Conservation (phyloP, 2,888 invertebrate species). For the Plusia festucae region DNA sequence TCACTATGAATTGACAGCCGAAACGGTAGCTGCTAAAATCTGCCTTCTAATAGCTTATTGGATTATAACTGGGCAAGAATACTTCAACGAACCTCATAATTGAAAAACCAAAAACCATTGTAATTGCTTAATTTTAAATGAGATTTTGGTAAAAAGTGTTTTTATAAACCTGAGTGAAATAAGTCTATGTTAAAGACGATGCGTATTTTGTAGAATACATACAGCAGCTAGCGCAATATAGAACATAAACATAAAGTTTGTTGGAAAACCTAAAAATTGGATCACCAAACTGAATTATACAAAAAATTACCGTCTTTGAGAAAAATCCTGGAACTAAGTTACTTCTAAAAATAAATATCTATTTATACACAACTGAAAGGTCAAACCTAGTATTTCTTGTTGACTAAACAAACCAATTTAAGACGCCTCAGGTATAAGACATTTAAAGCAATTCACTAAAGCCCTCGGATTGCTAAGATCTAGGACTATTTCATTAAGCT, state of each 20-base stretch:
- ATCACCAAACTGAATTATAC: no score
- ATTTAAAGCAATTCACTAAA: conserved; percentile 17
- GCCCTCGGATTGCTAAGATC: conserved; percentile 13
- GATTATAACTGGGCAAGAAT: background rate
- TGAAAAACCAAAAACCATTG: background rate
- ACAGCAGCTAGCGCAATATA: no score
- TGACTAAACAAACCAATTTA: conserved; percentile 15
- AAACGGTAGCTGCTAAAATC: background rate
- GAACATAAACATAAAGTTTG: no score
- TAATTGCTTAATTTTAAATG: no score
- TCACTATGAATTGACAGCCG: background rate
- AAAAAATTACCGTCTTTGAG: background rate
- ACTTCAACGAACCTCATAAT: background rate
- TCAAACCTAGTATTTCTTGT: background rate
- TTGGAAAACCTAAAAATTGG: no score
- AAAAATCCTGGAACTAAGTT: background rate
- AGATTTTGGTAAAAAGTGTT: no score
- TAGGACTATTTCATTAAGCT: no score
- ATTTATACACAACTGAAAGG: background rate
- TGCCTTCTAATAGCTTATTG: background rate
- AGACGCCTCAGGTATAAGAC: conserved; percentile 12
- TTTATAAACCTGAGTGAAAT: no score
- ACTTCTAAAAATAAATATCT: background rate
- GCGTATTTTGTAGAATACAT: no score
- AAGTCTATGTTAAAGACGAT: no score